Percentiles rank a stretch among this genome's conserved stretches.
Evolutionary conservation across 2,888 invertebrate genomes (phyloP).

Genomic region (Trachelus tabidus): DNA sequence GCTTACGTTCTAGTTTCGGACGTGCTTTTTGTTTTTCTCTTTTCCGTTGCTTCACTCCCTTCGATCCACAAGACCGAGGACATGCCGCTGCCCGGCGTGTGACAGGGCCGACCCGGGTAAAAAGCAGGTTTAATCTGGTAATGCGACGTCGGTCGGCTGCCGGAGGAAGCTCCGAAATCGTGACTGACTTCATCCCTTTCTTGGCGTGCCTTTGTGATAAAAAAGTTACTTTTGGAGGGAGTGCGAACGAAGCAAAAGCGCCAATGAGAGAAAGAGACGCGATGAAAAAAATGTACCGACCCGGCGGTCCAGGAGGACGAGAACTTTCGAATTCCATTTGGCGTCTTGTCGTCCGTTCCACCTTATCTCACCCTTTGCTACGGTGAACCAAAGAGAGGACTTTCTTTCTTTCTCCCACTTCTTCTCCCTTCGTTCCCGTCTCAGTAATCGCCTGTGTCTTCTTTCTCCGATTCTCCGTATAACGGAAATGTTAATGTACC

Average conservation of each 20-base stretch:
- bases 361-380: too few relatives aligned
- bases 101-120: constrained; percentile 27
- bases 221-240: constrained; percentile 36
- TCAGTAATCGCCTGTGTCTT: background rate
- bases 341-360: background rate
- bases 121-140: constrained; percentile 51
- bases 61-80: constrained; percentile 1
- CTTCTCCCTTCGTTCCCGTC: background rate
- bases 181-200: background rate
- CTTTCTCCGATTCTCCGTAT: too few relatives aligned
- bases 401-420: constrained; percentile 12
- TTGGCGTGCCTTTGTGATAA: constrained; percentile 24
- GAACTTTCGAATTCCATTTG: constrained; percentile 45
- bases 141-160: constrained; percentile 40
- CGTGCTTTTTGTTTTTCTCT: background rate
- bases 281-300: constrained; percentile 10
- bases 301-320: constrained; percentile 26
- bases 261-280: too few relatives aligned
- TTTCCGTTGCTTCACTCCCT: background rate
- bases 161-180: constrained; percentile 26
- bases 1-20: background rate
- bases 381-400: constrained; percentile 22
- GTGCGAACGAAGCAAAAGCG: constrained; percentile 16
- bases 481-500: background rate
- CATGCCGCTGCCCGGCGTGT: background rate